Percentiles rank a stretch among this genome's conserved stretches.
Conservation (phyloP, 2,113 vertebrate genomes). For the Oophaga pumilio region DNA sequence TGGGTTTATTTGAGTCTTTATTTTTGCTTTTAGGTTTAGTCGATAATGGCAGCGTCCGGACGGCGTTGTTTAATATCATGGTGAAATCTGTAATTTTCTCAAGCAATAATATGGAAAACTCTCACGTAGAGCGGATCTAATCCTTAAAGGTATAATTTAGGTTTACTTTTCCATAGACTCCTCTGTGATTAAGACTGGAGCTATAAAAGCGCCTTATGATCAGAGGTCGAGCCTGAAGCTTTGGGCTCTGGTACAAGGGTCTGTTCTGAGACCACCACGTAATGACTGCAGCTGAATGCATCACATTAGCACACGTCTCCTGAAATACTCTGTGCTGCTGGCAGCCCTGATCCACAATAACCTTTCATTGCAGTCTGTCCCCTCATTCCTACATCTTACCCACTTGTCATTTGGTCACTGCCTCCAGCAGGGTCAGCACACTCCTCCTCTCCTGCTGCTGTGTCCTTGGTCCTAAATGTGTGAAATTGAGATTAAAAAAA, state of each 20-base stretch:
- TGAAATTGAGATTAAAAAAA: too few species aligned
- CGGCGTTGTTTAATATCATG: background rate
- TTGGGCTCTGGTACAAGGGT: too few species aligned
- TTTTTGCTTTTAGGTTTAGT: background rate
- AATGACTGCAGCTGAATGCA: too few species aligned
- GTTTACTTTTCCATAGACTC: background rate
- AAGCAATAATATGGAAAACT: background rate
- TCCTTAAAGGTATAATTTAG: background rate
- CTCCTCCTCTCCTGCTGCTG: too few species aligned
- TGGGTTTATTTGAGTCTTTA: background rate
- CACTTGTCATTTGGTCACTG: too few species aligned
- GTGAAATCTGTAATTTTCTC: conserved; percentile 1
- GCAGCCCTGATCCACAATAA: background rate
- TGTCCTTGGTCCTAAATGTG: too few species aligned
- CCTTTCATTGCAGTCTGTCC: too few species aligned
- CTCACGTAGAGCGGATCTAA: background rate
- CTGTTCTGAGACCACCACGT: too few species aligned
- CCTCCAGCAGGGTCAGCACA: too few species aligned
- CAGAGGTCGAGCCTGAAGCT: too few species aligned
- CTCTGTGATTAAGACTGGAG: too few species aligned
- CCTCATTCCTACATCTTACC: too few species aligned
- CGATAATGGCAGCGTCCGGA: background rate
- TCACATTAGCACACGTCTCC: background rate
- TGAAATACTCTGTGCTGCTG: background rate
- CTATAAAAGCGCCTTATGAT: background rate